Evolutionary conservation across 92 coral and sea anemone genomes (phyloP), one percentile per base, ranked within the genome.

Genomic region (Bergia sp.): DNA sequence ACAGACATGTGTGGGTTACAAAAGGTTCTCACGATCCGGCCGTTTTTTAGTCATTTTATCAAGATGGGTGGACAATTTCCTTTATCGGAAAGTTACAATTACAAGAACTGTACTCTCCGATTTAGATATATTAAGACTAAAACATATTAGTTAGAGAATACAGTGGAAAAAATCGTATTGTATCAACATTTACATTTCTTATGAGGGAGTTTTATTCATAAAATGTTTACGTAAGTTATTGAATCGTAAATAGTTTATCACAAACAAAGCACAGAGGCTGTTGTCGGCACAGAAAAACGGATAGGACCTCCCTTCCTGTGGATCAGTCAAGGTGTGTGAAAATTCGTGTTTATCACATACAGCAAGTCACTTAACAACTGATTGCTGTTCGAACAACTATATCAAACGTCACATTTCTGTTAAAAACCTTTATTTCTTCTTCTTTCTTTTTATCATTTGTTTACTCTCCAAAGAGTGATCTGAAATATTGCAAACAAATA

Each of bases 231-330:
- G 5, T 29, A 21, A 47, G 64, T 50, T 8, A 37, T 13, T 79
- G 65, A 50, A 79, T 58, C 81, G 20, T 50, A 67, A 58, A 42
- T 23, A 29, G 7, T 8, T 77, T 4, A 43, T 45, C 29, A 76
- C 23, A 78, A 78, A 45, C 40, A 45, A 23, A n/a, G n/a, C 38
- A 49, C 66, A 11, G 36, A 79, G 39, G 1, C 36, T 79, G 67
- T 16, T 49, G 42, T 79, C 82, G 82, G 66, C 40, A 16, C 67
- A 67, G 82, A 79, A 79, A 21, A 47, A 36, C 58, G 6, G 29
- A 21, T n/a, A 53, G 29, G 1, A 3, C 53, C 82, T 47, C 82
- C 82, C 64, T 21, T 79, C 82, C 82, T 45, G 82, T 18, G 16
- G 58, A 53, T 53, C 58, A 53, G 58, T 53, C 58, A 53, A 13